phyloP scores from a whole-genome alignment of 2,113 vertebrate species.

The Gadus macrocephalus region DNA sequence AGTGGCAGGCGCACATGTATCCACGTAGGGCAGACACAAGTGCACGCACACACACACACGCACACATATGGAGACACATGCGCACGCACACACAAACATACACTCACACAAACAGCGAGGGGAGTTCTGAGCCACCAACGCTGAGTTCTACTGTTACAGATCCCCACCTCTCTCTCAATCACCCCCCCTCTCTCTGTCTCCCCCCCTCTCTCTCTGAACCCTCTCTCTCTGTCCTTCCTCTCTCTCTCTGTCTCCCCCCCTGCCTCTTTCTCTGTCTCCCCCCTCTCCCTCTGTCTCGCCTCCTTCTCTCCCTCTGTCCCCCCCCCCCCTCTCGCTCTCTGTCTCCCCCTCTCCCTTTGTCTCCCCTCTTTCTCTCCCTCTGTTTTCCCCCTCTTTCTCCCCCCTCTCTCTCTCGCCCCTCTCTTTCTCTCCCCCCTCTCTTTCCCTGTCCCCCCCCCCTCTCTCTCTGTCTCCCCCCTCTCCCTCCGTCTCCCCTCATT shows the following conservation, averaged over 20 bases:
- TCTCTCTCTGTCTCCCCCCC: too few species aligned
- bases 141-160: neutral
- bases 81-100: neutral
- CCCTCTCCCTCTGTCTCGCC: neutral
- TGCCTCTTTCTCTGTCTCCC: too few species aligned
- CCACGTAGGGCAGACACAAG: constrained; percentile 30
- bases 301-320: neutral
- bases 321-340: neutral
- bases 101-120: constrained; percentile 4
- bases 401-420: too few species aligned
- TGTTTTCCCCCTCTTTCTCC: neutral
- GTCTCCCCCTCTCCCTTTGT: too few species aligned
- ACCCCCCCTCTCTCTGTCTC: neutral
- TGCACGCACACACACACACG: constrained; percentile 3
- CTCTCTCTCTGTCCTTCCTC: too few species aligned
- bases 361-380: neutral
- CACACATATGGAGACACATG: neutral
- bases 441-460: neutral
- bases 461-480: too few species aligned
- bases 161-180: neutral
- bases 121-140: neutral
- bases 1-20: constrained; percentile 17
- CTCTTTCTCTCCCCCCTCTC: too few species aligned
- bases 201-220: neutral
- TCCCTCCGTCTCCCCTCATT: too few species aligned